Percentiles rank a stretch among this genome's conserved stretches.
phyloP scores from a whole-genome alignment of 2,888 invertebrate genomes.

The Brenthis ino region DNA sequence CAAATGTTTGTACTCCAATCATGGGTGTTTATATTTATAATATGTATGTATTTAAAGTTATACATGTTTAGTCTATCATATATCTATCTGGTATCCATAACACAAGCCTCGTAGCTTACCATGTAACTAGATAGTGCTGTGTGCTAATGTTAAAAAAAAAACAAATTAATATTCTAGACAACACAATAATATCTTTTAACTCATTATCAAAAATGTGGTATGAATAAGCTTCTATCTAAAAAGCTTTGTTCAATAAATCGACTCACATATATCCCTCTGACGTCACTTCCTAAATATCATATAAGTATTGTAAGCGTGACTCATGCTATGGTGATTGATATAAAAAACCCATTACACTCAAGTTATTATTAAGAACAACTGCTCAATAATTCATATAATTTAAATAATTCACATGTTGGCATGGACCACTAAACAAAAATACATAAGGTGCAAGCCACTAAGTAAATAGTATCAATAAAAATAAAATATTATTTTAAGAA shows the following conservation, averaged over 20 bases:
- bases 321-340: conserved; percentile 35
- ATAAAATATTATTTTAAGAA: too few relatives aligned
- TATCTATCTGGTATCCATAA: too few relatives aligned
- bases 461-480: too few relatives aligned
- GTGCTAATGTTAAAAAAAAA: too few relatives aligned
- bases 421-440: conserved; percentile 3
- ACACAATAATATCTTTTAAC: too few relatives aligned
- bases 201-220: background rate
- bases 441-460: too few relatives aligned
- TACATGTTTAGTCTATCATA: too few relatives aligned
- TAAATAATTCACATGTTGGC: background rate
- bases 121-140: too few relatives aligned
- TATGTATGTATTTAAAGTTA: too few relatives aligned
- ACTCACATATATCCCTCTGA: conserved; percentile 26
- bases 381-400: conserved; percentile 20
- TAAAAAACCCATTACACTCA: conserved; percentile 36
- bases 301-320: conserved; percentile 30
- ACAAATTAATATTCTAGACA: background rate
- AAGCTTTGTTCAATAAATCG: conserved; percentile 6
- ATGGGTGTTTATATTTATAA: too few relatives aligned
- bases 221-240: conserved; percentile 1
- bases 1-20: too few relatives aligned
- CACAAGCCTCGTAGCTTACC: too few relatives aligned
- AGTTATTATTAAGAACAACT: conserved; percentile 27
- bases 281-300: conserved; percentile 37